Evolutionary conservation across 2,888 invertebrate genomes (phyloP).

Genomic region (Mycogona germanica): DNA sequence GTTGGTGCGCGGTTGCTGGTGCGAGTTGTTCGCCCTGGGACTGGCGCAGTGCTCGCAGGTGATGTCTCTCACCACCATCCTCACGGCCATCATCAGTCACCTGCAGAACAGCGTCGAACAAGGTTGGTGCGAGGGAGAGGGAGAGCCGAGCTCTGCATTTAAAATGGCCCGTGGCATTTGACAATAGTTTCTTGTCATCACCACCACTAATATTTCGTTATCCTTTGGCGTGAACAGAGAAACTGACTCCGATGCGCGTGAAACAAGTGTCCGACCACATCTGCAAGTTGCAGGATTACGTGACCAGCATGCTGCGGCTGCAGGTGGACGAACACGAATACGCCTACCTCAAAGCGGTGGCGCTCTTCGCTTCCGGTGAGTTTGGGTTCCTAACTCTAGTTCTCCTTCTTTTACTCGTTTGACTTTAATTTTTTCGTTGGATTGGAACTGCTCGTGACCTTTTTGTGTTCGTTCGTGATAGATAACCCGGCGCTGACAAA

Average conservation of each 20-base stretch:
- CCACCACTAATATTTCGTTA: not conserved
- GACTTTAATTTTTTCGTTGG: slow-evolving; percentile 3
- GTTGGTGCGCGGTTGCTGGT: slow-evolving; percentile 78
- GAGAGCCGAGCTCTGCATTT: not conserved
- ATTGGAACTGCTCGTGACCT: slow-evolving; percentile 11
- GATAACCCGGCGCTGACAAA: slow-evolving; percentile 42
- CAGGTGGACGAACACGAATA: slow-evolving; percentile 72
- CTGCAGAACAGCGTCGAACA: slow-evolving; percentile 58
- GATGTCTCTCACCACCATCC: slow-evolving; percentile 62
- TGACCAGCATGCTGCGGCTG: slow-evolving; percentile 56
- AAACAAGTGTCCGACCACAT: slow-evolving; percentile 61
- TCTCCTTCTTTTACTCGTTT: slow-evolving; percentile 7
- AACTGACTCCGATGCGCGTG: slow-evolving; percentile 61
- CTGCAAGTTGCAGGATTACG: slow-evolving; percentile 67
- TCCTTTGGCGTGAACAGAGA: slow-evolving; percentile 36
- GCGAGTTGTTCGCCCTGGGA: slow-evolving; percentile 80
- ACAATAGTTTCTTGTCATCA: not conserved
- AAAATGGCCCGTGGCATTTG: not conserved
- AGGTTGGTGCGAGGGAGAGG: slow-evolving; percentile 35
- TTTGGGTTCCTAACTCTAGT: slow-evolving; percentile 2
- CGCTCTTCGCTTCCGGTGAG: slow-evolving; percentile 67
- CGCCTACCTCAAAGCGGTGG: slow-evolving; percentile 72
- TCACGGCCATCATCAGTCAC: slow-evolving; percentile 69
- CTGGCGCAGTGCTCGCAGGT: slow-evolving; percentile 72
- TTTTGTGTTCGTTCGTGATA: too few relatives aligned